Conservation (phyloP, 2,797 vertebrate species). For the Arctocebus calabarensis region DNA sequence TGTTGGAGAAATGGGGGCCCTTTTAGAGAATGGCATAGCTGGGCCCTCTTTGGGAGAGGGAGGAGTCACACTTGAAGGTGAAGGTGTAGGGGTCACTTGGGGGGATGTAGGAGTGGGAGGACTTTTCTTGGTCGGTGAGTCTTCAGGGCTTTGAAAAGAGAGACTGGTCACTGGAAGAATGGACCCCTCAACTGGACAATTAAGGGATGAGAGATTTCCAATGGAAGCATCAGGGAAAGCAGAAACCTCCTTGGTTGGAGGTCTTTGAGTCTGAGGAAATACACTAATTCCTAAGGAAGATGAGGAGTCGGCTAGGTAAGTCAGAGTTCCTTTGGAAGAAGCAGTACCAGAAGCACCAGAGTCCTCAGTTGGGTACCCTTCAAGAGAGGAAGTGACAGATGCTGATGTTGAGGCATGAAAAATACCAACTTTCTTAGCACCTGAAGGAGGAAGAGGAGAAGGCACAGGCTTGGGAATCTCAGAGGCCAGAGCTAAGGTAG, state of each 20-base stretch:
- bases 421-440: constrained; percentile 36
- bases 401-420: constrained; percentile 7
- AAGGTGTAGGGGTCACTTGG: background rate
- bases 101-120: background rate
- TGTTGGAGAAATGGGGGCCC: background rate
- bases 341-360: background rate
- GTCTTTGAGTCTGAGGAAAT: constrained; percentile 65
- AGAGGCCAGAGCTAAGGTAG: background rate
- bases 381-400: constrained; percentile 31
- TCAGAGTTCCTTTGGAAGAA: constrained; percentile 38
- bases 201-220: background rate
- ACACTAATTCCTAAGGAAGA: constrained; percentile 46
- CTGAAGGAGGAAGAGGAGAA: background rate
- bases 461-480: constrained; percentile 47
- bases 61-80: background rate
- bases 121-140: constrained; percentile 32
- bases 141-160: constrained; percentile 60
- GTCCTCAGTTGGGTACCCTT: background rate
- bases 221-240: background rate
- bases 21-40: background rate
- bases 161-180: constrained; percentile 51
- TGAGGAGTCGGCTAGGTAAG: background rate
- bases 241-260: constrained; percentile 42
- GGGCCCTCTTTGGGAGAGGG: background rate
- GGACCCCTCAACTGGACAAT: constrained; percentile 35